Evolutionary conservation across 2,797 vertebrate species (phyloP), one percentile per base, ranked within the genome.

Genomic region (Melanotaenia parkinsoni): DNA sequence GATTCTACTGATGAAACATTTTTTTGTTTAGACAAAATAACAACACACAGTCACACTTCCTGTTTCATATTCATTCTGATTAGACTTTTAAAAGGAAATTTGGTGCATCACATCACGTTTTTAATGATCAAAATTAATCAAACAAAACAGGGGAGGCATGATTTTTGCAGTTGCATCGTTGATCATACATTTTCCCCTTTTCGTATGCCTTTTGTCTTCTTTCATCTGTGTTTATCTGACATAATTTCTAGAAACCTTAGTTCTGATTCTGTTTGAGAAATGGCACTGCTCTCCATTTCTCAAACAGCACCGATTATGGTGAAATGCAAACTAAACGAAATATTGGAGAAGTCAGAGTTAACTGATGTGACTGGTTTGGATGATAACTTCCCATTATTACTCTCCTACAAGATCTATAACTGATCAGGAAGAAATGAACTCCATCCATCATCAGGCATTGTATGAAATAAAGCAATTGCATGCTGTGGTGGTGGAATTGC

Each of bases 341-440:
- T 71, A 35, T 73, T 70, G 60, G 11, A 22, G 59, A 77, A 76
- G 62, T 58, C 70, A 12, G 33, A 53, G 54, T 73, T 81, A 83
- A 86, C 78, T 76, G 84, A 86, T 86, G 80, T 72, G 76, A 72
- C 63, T 71, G 66, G 50, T 37, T 79, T n/a, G 67, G 70, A 65
- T 70, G 79, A 85, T 88, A 84, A 81, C 75, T 80, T 91, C 83
- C 82, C 79, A 86, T 90, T 84, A 84, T 85, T 81, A 76, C 50
- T 74, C 67, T 65, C 24, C 60, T 16, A 61, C 63, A 47, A 73
- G 82, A 89, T 89, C 81, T 89, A 87, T 74, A 75, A 85, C 68
- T 79, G 87, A 90, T 93, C 84, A 84, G 70, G 86, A 83, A 88
- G 80, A 88, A 82, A 92, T 91, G 30, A 88, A 90, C 78, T 86